Base-by-base conservation (phyloP, 92 coral and sea anemone genomes). In the Pocillopora meandrina region DNA sequence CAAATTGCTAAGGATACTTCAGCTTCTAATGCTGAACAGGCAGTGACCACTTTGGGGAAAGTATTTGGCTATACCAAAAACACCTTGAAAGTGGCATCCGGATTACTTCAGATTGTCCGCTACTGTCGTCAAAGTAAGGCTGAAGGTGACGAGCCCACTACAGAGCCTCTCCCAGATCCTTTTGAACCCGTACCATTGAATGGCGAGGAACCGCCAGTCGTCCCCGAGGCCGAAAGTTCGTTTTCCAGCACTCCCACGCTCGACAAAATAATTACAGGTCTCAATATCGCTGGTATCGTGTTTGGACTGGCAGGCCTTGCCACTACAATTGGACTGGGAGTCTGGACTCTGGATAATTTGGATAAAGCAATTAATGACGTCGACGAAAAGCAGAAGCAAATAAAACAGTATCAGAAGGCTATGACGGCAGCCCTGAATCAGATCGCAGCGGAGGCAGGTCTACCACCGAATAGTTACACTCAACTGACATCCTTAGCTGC, bases 251-350 rank as follows among this genome's bases (percentile, higher is more conserved):
- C 82, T 52, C 82, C 92, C 23, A 77, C 56, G 75, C 81, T 90
- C 52, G 60, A 64, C 33, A 87, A 78, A 81, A 5, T 76, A 2
- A 11, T 60, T 11, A 61, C 56, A 31, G 93, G 93, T 72, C 82
- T 90, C 82, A 58, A 71, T 74, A 72, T 90, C 88, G 93, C 90
- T 35, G 86, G 76, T 17, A 65, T 83, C 31, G 93, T 90, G 82
- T 90, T 90, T 23, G 93, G 93, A 14, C 76, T 86, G 23, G 93
- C 85, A 73, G 90, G 88, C 13, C 88, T 90, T 57, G 90, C 87
- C 17, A 70, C 90, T n/a, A 86, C 93, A 31, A 82, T 90, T 16
- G 88, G 90, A 17, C 52, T 90, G 61, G 93, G 90, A 59, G 80
- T 77, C 49, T 90, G 90, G 93, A 82, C 88, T 19, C 26, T 86